These are phyloP conservation scores for Hippocampus kuda DNA, from an alignment of 2,797 vertebrate genomes.

Conservation along the genomic window DNA sequence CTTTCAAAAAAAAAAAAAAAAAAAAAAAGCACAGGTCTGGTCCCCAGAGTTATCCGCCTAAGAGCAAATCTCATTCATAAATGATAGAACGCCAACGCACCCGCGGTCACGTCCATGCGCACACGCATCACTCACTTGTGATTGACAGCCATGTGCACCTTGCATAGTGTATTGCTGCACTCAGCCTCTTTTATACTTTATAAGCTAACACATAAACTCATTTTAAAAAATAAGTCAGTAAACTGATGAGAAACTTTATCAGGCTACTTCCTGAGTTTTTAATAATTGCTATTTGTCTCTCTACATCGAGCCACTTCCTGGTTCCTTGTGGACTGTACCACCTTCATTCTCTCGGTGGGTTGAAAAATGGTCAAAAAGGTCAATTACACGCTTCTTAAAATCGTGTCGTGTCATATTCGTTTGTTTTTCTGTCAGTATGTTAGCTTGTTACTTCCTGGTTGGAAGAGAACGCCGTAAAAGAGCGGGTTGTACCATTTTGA, in stretches of 20 bases:
- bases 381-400: background rate
- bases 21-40: background rate
- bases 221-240: background rate
- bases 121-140: background rate
- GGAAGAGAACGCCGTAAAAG: too few species aligned
- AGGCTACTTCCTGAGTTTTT: background rate
- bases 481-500: background rate
- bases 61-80: slow-evolving; percentile 3
- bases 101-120: background rate
- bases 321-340: too few species aligned
- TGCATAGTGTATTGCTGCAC: background rate
- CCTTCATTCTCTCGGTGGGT: too few species aligned
- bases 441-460: background rate
- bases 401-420: background rate
- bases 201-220: background rate
- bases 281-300: background rate
- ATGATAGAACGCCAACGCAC: background rate
- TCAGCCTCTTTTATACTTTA: background rate
- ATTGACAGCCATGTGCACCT: background rate
- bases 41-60: background rate
- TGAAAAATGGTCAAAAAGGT: too few species aligned
- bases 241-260: slow-evolving; percentile 3
- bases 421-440: background rate
- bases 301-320: too few species aligned
- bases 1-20: background rate